Conservation (phyloP, 2,888 invertebrate species). For the Stictocephala bisonia region DNA sequence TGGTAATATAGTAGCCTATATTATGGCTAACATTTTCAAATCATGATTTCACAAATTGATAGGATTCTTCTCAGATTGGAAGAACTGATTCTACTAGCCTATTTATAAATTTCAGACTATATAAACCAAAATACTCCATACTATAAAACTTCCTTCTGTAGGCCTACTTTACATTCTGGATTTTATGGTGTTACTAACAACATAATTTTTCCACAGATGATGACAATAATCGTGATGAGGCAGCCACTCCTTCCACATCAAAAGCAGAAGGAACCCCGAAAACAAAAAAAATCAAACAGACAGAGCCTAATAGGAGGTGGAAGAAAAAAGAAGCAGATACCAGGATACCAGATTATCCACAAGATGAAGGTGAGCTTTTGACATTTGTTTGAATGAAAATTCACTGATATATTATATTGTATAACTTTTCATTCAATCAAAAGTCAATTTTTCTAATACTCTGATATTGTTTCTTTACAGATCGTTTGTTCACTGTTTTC, state of each 20-base stretch:
- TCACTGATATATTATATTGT: not conserved
- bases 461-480: not conserved
- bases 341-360: slow-evolving; percentile 6
- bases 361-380: slow-evolving; percentile 1
- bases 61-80: not conserved
- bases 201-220: not conserved
- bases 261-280: not conserved
- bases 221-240: not conserved
- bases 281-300: not conserved
- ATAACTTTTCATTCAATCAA: slow-evolving; percentile 9
- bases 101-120: not conserved
- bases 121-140: not conserved
- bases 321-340: not conserved
- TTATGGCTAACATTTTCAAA: not conserved
- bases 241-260: not conserved
- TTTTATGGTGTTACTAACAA: not conserved
- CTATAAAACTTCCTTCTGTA: not conserved
- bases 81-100: not conserved
- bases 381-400: slow-evolving; percentile 10
- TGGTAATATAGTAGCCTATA: not conserved
- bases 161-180: not conserved
- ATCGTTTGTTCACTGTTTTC: not conserved
- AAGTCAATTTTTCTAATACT: slow-evolving; percentile 6
- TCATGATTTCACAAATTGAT: slow-evolving; percentile 9
- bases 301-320: not conserved